A percentile compares a stretch with the other conserved stretches of the same genome.
These are phyloP conservation scores for Dryobotodes eremita DNA, from an alignment of 2,888 invertebrate genomes.

Conservation along the genomic window DNA sequence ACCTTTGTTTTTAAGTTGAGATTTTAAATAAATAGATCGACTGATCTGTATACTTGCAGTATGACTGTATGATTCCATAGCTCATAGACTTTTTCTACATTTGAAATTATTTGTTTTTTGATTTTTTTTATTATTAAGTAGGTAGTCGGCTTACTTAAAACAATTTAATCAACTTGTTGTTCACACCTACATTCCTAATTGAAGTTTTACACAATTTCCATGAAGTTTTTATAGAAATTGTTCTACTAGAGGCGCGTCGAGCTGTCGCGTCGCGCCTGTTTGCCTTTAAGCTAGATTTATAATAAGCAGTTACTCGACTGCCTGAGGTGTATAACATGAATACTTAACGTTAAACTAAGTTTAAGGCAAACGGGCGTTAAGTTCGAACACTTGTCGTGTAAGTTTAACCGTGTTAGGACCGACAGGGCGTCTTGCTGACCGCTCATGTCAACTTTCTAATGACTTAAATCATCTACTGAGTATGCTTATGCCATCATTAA, in stretches of 20 bases:
- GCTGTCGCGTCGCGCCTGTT: too few species aligned
- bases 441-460: constrained; percentile 64
- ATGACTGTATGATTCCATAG: too few species aligned
- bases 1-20: too few species aligned
- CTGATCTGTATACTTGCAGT: too few species aligned
- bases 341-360: constrained; percentile 13
- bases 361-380: constrained; percentile 21
- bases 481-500: constrained; percentile 13
- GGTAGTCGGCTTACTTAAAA: background rate
- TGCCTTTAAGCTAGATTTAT: background rate
- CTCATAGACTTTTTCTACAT: too few species aligned
- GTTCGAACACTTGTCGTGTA: constrained; percentile 55
- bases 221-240: too few species aligned
- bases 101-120: too few species aligned
- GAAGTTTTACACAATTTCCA: background rate
- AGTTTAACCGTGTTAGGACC: constrained; percentile 57
- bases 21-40: too few species aligned
- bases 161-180: background rate
- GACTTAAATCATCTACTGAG: constrained; percentile 49
- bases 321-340: background rate
- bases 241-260: too few species aligned
- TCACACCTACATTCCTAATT: constrained; percentile 5
- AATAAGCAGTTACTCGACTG: background rate
- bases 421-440: constrained; percentile 53
- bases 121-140: too few species aligned